These are phyloP conservation scores for Rattus rattus DNA, from an alignment of 2,113 vertebrate species.

Conservation along the genomic window DNA sequence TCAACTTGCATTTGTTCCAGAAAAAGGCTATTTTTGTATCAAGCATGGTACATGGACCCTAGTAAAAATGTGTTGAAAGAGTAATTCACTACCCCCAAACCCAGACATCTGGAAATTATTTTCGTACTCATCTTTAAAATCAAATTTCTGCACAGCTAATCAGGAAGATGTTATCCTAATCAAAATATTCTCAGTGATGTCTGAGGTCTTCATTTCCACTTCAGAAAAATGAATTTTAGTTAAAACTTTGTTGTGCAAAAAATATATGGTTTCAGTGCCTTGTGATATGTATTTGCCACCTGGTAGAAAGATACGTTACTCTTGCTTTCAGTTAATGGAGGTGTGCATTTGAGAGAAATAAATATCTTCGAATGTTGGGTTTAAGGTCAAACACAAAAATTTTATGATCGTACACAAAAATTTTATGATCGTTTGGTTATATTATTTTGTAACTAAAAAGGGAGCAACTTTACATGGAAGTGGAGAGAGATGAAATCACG, in stretches of 20 bases:
- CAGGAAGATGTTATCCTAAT: constrained; percentile 47
- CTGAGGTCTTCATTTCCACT: constrained; percentile 47
- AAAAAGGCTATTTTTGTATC: constrained; percentile 25
- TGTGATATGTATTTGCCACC: constrained; percentile 37
- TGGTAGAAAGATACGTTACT: constrained; percentile 33
- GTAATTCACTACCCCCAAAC: constrained; percentile 14
- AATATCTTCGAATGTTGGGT: constrained; percentile 45
- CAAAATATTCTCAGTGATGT: constrained; percentile 36
- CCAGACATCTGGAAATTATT: constrained; percentile 47
- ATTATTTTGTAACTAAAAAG: constrained; percentile 38
- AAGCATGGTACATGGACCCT: neutral
- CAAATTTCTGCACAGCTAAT: constrained; percentile 26
- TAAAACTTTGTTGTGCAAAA: constrained; percentile 24
- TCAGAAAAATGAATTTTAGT: constrained; percentile 42
- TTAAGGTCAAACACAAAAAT: constrained; percentile 24
- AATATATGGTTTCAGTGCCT: constrained; percentile 18
- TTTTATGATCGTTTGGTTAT: constrained; percentile 51
- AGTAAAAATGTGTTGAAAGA: constrained; percentile 61
- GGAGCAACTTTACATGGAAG: constrained; percentile 17
- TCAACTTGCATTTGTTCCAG: constrained; percentile 35
- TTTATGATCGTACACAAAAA: constrained; percentile 39
- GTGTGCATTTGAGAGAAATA: constrained; percentile 42
- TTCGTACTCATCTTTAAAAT: constrained; percentile 57
- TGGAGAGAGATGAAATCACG: constrained; percentile 54
- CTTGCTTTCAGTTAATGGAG: constrained; percentile 30